Conservation (phyloP, 2,888 invertebrate species). For the Acronicta leporina region DNA sequence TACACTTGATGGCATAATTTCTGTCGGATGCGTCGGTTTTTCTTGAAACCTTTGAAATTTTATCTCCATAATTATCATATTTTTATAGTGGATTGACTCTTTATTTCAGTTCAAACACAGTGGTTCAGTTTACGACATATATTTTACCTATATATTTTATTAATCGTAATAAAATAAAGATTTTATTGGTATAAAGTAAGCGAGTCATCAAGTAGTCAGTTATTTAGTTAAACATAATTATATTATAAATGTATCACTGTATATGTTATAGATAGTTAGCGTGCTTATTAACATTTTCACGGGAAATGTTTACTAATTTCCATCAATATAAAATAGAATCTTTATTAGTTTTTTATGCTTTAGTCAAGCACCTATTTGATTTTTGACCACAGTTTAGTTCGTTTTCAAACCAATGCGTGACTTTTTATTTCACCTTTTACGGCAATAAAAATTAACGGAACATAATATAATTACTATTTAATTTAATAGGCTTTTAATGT, state of each 20-base stretch:
- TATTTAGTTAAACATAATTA: conserved; percentile 39
- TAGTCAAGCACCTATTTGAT: background rate
- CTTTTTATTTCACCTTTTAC: conserved; percentile 6
- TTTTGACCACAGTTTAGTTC: conserved; percentile 17
- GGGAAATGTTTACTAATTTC: conserved; percentile 29
- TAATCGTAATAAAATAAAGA: conserved; percentile 50
- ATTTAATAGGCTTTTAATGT: background rate
- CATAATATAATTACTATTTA: background rate
- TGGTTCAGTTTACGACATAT: conserved; percentile 40
- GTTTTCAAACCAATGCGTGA: conserved; percentile 25
- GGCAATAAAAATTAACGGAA: conserved; percentile 9
- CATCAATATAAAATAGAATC: conserved; percentile 7
- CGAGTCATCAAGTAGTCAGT: conserved; percentile 34
- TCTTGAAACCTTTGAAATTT: conserved; percentile 38
- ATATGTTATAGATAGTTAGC: conserved; percentile 47
- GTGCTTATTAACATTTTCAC: conserved; percentile 33
- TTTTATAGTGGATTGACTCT: conserved; percentile 53
- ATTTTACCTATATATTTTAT: conserved; percentile 48
- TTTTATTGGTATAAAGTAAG: conserved; percentile 42
- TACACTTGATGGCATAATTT: conserved; percentile 41
- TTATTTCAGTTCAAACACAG: conserved; percentile 44
- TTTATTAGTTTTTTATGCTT: conserved; percentile 26
- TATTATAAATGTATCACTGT: conserved; percentile 24
- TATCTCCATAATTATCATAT: conserved; percentile 53
- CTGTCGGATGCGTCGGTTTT: conserved; percentile 19